Evolutionary conservation across 2,797 vertebrate species (phyloP).

Genomic region (Neomorphus geoffroyi): DNA sequence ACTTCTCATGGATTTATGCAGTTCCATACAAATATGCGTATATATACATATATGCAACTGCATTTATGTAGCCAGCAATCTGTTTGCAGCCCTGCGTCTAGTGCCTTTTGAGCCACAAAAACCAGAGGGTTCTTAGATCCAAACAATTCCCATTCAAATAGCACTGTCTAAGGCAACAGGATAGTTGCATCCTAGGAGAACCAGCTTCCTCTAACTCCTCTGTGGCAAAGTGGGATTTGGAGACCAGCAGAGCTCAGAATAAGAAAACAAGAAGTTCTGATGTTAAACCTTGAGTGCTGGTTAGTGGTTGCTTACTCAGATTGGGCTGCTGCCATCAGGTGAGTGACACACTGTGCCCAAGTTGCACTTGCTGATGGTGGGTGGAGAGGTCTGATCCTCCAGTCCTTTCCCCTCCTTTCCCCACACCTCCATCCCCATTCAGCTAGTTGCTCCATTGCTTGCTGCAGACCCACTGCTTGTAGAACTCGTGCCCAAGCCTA

Average conservation of each 20-base stretch:
- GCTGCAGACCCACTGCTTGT: neutral
- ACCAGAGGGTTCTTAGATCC: neutral
- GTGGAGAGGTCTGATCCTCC: neutral
- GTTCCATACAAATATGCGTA: neutral
- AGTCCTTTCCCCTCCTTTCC: neutral
- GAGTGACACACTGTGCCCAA: neutral
- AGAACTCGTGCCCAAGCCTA: fast-evolving
- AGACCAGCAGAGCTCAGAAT: neutral
- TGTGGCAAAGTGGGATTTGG: neutral
- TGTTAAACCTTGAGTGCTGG: neutral
- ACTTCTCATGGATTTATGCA: neutral
- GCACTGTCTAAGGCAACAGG: neutral
- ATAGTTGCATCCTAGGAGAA: neutral
- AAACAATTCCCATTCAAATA: neutral
- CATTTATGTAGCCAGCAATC: neutral
- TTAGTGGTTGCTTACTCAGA: neutral
- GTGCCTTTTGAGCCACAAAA: neutral
- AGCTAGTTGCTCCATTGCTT: neutral
- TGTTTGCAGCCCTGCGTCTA: neutral
- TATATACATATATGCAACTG: neutral
- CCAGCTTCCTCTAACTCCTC: neutral
- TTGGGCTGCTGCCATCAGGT: neutral
- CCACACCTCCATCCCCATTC: neutral
- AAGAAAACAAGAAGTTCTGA: neutral
- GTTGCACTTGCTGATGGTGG: fast-evolving